Base-by-base conservation (phyloP, 1,140 invertebrate genomes). In the Elysia chlorotica region DNA sequence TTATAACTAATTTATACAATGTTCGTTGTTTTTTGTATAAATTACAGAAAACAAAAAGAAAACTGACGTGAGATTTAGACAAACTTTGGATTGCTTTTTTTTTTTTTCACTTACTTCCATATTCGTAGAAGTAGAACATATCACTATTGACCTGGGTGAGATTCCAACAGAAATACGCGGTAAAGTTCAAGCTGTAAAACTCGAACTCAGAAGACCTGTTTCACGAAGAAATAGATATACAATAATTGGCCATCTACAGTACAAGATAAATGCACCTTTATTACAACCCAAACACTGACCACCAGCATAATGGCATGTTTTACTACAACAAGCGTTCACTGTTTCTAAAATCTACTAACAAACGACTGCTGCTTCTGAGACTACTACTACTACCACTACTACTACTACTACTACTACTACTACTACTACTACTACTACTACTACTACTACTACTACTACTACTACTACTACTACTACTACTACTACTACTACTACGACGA, bases 111-210 rank as follows among this genome's bases (percentile, higher is more conserved):
- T 57, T 35, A 73, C 71, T 54, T 54, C 62, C 37, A 23, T 36
- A 54, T 25, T 65, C 71, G 62, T 73, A 73, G 36, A 33, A 73
- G 53, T 65, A 73, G 38, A 53, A 73, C 10, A 65, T 25, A 35
- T 73, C 61, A 30, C 33, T 21, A 10, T 6, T 57, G 3, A 73
- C 62, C 57, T 73, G 33, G 0, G 3, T 73, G 2, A 73, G 3
- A 35, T 63, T 28, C 71, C 71, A 73, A 66, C 71, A 73, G 48
- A 73, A 65, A 35, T 73, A 73, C 1, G 59, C 71, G 2, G 21
- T 31, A 38, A 65, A 73, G 31, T 30, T 73, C 28, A 73, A 53
- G 37, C 62, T 35, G 62, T 65, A 73, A 35, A 65, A 73, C 2
- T 5, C n/a, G 33, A 73, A 73, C 2, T 57, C 33, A 36, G 31